Evolutionary conservation across 2,113 vertebrate species (phyloP).

Genomic region (Rattus rattus): DNA sequence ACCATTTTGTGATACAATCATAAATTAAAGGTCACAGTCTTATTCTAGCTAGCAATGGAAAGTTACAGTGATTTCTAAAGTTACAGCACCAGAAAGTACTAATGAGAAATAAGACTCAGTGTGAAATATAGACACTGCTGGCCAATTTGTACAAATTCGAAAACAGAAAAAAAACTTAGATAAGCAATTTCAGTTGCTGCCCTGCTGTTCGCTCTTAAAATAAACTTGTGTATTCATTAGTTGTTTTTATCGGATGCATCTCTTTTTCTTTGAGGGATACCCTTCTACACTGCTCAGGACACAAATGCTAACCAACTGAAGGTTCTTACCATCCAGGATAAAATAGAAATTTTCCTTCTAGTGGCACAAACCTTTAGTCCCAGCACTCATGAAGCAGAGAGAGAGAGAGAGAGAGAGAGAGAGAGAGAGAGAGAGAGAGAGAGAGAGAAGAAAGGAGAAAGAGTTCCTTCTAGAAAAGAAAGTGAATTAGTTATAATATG

Average conservation of each 20-base stretch:
- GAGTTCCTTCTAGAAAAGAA: not conserved
- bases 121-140: not conserved
- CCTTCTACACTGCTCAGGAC: not conserved
- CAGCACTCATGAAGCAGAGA: not conserved
- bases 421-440: too few species aligned
- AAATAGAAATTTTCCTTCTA: not conserved
- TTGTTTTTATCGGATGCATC: not conserved
- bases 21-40: slow-evolving; percentile 54
- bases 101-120: not conserved
- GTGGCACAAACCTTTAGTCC: not conserved
- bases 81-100: not conserved
- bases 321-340: not conserved
- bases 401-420: too few species aligned
- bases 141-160: not conserved
- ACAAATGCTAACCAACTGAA: not conserved
- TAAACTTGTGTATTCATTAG: not conserved
- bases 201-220: not conserved
- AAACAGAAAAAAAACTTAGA: not conserved
- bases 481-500: not conserved
- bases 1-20: not conserved
- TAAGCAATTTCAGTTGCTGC: not conserved
- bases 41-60: slow-evolving; percentile 16
- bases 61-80: not conserved
- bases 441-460: too few species aligned
- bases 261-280: not conserved